phyloP scores from a whole-genome alignment of 2,888 invertebrate species.

The Pyrocoelia pectoralis region DNA sequence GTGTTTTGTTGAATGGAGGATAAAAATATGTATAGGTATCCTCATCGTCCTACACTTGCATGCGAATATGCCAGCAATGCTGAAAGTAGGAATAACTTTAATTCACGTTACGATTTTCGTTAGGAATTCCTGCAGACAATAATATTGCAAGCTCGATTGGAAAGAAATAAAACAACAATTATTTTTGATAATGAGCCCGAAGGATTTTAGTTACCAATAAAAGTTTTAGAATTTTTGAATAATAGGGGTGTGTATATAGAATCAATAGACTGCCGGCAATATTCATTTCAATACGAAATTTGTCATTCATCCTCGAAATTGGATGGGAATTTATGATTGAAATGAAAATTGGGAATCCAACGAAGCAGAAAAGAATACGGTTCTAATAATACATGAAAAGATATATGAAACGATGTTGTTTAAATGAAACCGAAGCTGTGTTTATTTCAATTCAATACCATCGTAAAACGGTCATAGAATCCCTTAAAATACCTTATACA shows the following conservation, averaged over 20 bases:
- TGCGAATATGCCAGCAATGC: too few relatives aligned
- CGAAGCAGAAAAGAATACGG: constrained; percentile 56
- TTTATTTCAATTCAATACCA: constrained; percentile 48
- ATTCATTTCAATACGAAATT: constrained; percentile 61
- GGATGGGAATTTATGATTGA: constrained; percentile 61
- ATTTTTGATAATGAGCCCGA: constrained; percentile 33
- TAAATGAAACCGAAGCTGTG: constrained; percentile 44
- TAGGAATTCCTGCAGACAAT: neutral
- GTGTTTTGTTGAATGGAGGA: too few relatives aligned
- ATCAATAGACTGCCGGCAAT: constrained; percentile 58
- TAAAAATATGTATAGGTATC: too few relatives aligned
- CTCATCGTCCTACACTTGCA: too few relatives aligned
- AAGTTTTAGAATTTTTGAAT: constrained; percentile 45
- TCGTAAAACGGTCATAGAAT: constrained; percentile 50
- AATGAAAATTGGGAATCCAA: constrained; percentile 58
- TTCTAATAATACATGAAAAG: constrained; percentile 54
- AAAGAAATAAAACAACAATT: neutral
- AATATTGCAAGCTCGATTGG: neutral
- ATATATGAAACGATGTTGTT: constrained; percentile 40
- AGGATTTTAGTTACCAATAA: constrained; percentile 43
- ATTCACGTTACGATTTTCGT: too few relatives aligned
- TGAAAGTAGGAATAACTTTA: too few relatives aligned
- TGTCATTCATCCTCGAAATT: constrained; percentile 61
- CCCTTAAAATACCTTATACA: constrained; percentile 51
- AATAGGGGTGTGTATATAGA: constrained; percentile 49